Evolutionary conservation across 2,113 vertebrate genomes (phyloP).

Genomic region (Verasper variegatus): DNA sequence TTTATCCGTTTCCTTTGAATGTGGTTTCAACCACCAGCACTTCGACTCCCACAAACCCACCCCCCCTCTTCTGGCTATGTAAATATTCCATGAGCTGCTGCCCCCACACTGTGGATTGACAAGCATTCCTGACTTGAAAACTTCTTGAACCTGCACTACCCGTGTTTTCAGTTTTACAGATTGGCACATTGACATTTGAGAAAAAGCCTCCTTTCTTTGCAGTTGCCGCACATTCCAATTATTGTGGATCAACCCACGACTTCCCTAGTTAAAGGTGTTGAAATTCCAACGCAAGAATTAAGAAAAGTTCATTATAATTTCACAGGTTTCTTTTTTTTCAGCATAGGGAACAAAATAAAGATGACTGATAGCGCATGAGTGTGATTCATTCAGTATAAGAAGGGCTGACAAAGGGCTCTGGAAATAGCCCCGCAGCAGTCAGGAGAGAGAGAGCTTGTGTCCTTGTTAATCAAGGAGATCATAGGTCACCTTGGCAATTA

Average conservation of each 20-base stretch:
- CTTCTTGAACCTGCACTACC: constrained; percentile 21
- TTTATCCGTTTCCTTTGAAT: constrained; percentile 81
- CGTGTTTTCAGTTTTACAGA: constrained; percentile 7
- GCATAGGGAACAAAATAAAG: constrained; percentile 17
- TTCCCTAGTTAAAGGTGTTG: neutral
- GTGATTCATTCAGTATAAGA: constrained; percentile 53
- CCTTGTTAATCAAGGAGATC: constrained; percentile 74
- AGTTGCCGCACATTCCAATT: neutral
- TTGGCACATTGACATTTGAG: neutral
- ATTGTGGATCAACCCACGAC: neutral
- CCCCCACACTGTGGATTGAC: constrained; percentile 66
- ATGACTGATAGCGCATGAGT: constrained; percentile 28
- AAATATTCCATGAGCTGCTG: constrained; percentile 79
- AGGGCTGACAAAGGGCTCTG: constrained; percentile 54
- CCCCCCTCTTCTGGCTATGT: constrained; percentile 64
- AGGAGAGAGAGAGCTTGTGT: constrained; percentile 28
- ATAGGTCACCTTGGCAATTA: constrained; percentile 75
- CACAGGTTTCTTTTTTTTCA: neutral
- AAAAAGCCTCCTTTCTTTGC: neutral
- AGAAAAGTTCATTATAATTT: constrained; percentile 15
- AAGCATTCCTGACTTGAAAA: constrained; percentile 64
- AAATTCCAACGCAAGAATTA: neutral
- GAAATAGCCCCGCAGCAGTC: constrained; percentile 47
- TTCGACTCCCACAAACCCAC: constrained; percentile 61
- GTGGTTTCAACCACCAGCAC: constrained; percentile 72